phyloP scores from a whole-genome alignment of 1,140 invertebrate genomes.

The Reticulitermes speratus region DNA sequence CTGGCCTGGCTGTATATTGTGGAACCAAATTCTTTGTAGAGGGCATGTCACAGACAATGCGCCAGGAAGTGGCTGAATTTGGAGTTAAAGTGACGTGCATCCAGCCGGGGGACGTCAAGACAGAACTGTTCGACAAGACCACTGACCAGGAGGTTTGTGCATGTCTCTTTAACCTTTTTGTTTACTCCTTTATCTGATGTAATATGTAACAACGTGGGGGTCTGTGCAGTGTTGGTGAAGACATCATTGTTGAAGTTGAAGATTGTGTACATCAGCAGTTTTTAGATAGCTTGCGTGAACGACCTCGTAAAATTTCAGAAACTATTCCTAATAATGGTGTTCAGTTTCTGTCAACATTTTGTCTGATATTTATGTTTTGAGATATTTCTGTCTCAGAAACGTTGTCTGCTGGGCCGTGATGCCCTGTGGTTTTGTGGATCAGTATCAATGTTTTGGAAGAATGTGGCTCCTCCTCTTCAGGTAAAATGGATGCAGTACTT shows the following conservation, averaged over 20 bases:
- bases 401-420: too few relatives aligned
- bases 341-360: not conserved
- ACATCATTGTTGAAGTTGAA: not conserved
- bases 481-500: too few relatives aligned
- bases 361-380: not conserved
- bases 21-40: slow-evolving; percentile 41
- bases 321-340: too few relatives aligned
- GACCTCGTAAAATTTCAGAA: too few relatives aligned
- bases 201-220: not conserved
- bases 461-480: too few relatives aligned
- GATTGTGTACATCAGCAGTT: not conserved
- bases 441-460: too few relatives aligned
- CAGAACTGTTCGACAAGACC: slow-evolving; percentile 36
- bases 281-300: too few relatives aligned
- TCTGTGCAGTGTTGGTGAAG: not conserved
- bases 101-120: slow-evolving; percentile 40
- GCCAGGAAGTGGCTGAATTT: slow-evolving; percentile 37
- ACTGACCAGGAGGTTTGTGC: slow-evolving; percentile 37
- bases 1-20: slow-evolving; percentile 40
- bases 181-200: not conserved
- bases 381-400: too few relatives aligned
- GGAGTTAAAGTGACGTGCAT: slow-evolving; percentile 40
- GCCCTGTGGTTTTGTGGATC: too few relatives aligned
- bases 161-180: not conserved
- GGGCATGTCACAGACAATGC: slow-evolving; percentile 37